phyloP scores from a whole-genome alignment of 2,113 vertebrate species.

The Mustela nigripes region DNA sequence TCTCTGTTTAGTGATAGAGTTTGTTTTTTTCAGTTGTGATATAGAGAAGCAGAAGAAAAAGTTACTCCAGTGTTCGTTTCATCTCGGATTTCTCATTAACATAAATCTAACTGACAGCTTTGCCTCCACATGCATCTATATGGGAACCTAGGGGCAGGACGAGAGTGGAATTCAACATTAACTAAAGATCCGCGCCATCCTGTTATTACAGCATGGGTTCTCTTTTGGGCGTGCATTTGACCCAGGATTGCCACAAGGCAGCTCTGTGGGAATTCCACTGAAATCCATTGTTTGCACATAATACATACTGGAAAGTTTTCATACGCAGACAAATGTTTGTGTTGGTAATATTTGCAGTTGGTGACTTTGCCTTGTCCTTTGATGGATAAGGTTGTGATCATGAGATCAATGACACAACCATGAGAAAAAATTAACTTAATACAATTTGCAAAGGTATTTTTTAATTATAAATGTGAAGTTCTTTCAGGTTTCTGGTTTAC shows the following conservation, averaged over 20 bases:
- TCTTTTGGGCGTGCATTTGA: background rate
- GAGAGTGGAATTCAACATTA: background rate
- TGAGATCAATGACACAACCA: background rate
- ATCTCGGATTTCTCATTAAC: background rate
- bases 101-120: background rate
- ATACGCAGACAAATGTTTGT: background rate
- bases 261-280: background rate
- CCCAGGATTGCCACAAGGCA: background rate
- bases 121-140: background rate
- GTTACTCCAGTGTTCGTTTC: background rate
- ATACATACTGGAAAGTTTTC: background rate
- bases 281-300: background rate
- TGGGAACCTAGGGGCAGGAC: rapidly evolving
- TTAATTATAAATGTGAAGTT: background rate
- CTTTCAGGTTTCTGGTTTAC: background rate
- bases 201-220: background rate
- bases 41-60: background rate
- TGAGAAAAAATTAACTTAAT: constrained; percentile 36
- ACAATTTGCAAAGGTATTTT: constrained; percentile 12
- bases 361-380: background rate
- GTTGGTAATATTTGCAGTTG: background rate
- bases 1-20: background rate
- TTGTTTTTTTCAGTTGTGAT: background rate
- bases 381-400: constrained; percentile 32
- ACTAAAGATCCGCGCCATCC: background rate